phyloP scores from a whole-genome alignment of 2,888 invertebrate genomes.

The Calameuta idolon region DNA sequence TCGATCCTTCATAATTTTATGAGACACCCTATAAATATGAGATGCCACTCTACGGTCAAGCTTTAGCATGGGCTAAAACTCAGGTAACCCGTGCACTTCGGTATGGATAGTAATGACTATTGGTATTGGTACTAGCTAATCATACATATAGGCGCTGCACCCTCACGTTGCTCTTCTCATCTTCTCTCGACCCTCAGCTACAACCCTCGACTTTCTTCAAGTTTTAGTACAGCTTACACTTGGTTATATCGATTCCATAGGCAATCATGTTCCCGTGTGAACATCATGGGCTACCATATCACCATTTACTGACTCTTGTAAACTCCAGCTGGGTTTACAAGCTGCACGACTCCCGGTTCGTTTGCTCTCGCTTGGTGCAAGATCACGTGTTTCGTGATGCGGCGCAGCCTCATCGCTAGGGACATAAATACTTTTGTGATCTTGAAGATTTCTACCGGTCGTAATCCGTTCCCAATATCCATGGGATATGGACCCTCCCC shows the following conservation, averaged over 20 bases:
- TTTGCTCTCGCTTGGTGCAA: background rate
- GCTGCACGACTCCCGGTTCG: background rate
- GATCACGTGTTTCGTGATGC: background rate
- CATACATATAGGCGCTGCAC: background rate
- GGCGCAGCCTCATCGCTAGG: background rate
- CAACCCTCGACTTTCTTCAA: constrained; percentile 11
- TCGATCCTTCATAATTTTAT: background rate
- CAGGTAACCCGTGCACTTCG: background rate
- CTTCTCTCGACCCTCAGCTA: background rate
- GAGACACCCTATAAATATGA: background rate
- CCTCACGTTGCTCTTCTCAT: background rate
- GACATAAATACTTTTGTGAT: background rate
- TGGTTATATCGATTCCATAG: background rate
- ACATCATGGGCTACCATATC: background rate
- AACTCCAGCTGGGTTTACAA: background rate
- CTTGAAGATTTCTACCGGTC: background rate
- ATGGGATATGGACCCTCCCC: background rate
- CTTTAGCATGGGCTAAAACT: background rate
- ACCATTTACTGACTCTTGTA: background rate
- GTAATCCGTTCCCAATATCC: background rate
- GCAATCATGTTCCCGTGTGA: background rate
- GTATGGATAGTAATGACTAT: background rate
- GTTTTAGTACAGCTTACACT: constrained; percentile 23
- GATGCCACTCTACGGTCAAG: background rate
- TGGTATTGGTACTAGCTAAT: background rate